Base-by-base conservation (phyloP, 2,888 invertebrate species). In the Odontothrips loti region DNA sequence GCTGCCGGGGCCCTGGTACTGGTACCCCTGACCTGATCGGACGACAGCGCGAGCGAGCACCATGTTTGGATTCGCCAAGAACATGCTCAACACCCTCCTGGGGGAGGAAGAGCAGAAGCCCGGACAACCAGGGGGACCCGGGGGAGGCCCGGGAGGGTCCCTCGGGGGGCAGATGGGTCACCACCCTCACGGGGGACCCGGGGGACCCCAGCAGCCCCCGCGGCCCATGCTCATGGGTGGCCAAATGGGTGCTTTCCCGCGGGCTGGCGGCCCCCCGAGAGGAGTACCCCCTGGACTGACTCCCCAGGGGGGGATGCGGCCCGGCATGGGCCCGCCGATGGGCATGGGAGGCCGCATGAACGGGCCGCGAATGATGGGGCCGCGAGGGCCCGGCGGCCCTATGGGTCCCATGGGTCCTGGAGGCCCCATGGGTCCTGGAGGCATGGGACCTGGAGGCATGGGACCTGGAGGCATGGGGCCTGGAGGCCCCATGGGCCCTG, bases 31-130 rank as follows among this genome's bases (percentile, higher is more conserved):
- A 75, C 68, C 68, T 75, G 68, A 75, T 75, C 68, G 68, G 23
- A 68, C 68, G n/a, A 12, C 68, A 27, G 27, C 68, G 23, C 68
- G n/a, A 27, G 27, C 58, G 58, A 58, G 68, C 68, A 75, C 68
- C 68, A 75, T 75, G 68, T 75, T 75, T 75, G 68, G 68, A 75
- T 75, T 75, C 68, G 68, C 68, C 27, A 75, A 75, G 68, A 75
- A 75, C 68, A 12, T 75, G 68, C 68, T 75, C 68, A 75, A 75
- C 68, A 75, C 68, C 23, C n/a, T 75, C 23, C 68, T 75, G 27
- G 68, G 68, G 23, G 68, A 75, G 68, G 68, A 27, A 10, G 68
- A 75, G 68, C 68, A 75, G 68, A 58, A 58, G 58, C 58, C 58
- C 17, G 58, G 58, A 15, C 20, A n/a, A 2, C 68, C 68, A 4